Base-by-base conservation (phyloP, 2,888 invertebrate species). In the Drosophila conformis region DNA sequence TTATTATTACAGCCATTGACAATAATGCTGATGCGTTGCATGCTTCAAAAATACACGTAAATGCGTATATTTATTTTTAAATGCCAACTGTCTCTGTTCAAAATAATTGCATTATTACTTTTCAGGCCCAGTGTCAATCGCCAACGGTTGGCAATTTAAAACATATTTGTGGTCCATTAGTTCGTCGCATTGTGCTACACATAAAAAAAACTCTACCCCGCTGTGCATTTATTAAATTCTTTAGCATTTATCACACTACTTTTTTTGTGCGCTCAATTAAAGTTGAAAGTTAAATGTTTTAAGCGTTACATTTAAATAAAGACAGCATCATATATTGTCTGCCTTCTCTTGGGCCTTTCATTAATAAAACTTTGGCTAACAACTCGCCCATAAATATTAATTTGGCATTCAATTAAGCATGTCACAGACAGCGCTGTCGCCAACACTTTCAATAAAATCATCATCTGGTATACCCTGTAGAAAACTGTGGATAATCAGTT, bases 301-400 rank as follows among this genome's bases (percentile, higher is more conserved):
- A 52, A 53, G 63, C 35, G 35, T 35, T 25, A 48, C 18, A 65
- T 56, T 51, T 33, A 42, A 58, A 42, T 64, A 49, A 59, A 48
- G 57, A 13, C 29, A 48, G 36, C 59, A 60, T 51, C 31, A n/a
- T 27, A 38, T 18, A 42, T 38, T 58, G 57, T n/a, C 5, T 54
- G 57, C 57, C 56, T 1, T 57, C 51, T 57, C 35, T 53, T 61
- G 58, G 52, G 53, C 35, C 73, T 38, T 79, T 83, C 73, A 83
- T 82, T 83, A 83, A 84, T 84, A 87, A 73, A 75, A 60, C 66
- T 53, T 71, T 54, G 52, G 48, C 65, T 73, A 75, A 81, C 69
- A 76, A 72, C 60, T 66, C 63, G 69, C 65, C 71, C 74, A 83
- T 83, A 84, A 87, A 87, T 83, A 84, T 87, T 82, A 80, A 83